phyloP scores from a whole-genome alignment of 2,888 invertebrate species.

The Nesidiocoris tenuis region DNA sequence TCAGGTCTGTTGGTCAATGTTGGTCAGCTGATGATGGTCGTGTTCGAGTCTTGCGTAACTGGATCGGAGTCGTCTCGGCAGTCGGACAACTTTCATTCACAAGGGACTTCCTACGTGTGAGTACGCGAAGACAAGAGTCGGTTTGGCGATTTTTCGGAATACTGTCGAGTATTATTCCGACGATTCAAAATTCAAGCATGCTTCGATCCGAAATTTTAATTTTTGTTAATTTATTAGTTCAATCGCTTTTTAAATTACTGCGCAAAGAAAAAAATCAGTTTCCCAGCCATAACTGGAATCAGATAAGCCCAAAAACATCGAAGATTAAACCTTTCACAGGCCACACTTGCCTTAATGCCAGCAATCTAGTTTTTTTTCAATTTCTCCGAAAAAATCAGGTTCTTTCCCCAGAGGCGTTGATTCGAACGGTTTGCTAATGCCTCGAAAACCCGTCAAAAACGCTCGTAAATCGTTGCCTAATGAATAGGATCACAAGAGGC shows the following conservation, averaged over 20 bases:
- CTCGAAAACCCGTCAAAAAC: not conserved
- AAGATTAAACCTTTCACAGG: no score
- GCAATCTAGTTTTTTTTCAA: not conserved
- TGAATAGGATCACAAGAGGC: not conserved
- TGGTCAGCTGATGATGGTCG: constrained; percentile 7
- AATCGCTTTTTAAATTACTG: no score
- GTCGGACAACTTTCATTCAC: constrained; percentile 27
- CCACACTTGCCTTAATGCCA: no score
- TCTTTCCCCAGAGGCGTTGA: not conserved
- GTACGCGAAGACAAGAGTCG: not conserved
- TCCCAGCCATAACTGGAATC: no score
- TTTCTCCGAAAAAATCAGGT: not conserved
- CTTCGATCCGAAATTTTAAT: no score
- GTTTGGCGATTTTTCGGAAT: not conserved
- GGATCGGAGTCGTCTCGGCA: not conserved
- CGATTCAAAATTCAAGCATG: no score
- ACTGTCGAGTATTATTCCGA: no score
- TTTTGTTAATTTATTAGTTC: no score
- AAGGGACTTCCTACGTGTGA: constrained; percentile 13
- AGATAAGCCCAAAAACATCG: no score
- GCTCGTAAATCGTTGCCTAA: not conserved
- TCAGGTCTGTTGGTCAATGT: constrained; percentile 24
- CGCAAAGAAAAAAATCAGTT: no score
- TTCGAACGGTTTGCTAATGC: not conserved
- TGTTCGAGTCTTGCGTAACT: constrained; percentile 13